phyloP scores from a whole-genome alignment of 2,797 vertebrate genomes.

The Neostethus bicornis region DNA sequence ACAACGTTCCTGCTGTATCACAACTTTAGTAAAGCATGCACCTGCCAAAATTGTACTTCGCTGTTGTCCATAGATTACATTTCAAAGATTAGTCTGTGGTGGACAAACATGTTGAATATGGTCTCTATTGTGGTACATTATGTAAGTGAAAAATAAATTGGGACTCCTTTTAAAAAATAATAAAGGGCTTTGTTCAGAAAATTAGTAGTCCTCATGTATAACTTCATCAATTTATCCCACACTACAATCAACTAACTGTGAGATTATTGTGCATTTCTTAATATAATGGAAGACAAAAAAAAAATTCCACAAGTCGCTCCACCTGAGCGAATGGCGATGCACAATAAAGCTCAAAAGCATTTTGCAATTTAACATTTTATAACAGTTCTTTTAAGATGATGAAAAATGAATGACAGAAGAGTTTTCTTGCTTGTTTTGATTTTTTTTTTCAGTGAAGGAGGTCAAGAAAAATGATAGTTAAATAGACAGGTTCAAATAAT shows the following conservation, averaged over 20 bases:
- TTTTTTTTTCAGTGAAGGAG: conserved; percentile 26
- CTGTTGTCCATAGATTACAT: conserved; percentile 43
- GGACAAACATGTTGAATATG: conserved; percentile 48
- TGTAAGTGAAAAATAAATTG: conserved; percentile 33
- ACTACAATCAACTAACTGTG: conserved; percentile 35
- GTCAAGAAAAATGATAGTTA: conserved; percentile 30
- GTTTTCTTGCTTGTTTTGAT: conserved; percentile 35
- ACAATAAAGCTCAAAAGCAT: conserved; percentile 53
- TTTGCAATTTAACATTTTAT: conserved; percentile 45
- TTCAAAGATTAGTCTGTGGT: conserved; percentile 53
- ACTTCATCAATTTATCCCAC: conserved; percentile 44
- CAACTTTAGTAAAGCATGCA: conserved; percentile 76
- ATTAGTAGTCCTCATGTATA: conserved; percentile 31
- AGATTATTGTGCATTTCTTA: conserved; percentile 33
- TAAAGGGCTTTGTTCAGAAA: conserved; percentile 11
- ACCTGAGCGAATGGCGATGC: conserved; percentile 53
- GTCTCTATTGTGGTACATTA: conserved; percentile 34
- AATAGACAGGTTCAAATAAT: conserved; percentile 25
- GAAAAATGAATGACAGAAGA: conserved; percentile 25
- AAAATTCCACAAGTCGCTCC: conserved; percentile 37
- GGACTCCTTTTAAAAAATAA: conserved; percentile 30
- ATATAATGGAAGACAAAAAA: conserved; percentile 71
- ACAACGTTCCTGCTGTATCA: conserved; percentile 58
- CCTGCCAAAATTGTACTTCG: conserved; percentile 64
- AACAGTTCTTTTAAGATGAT: conserved; percentile 25